Evolutionary conservation across 37 sponge, comb jelly and placozoan genomes (phyloP).

Genomic region (Aplysina aerophoba): DNA sequence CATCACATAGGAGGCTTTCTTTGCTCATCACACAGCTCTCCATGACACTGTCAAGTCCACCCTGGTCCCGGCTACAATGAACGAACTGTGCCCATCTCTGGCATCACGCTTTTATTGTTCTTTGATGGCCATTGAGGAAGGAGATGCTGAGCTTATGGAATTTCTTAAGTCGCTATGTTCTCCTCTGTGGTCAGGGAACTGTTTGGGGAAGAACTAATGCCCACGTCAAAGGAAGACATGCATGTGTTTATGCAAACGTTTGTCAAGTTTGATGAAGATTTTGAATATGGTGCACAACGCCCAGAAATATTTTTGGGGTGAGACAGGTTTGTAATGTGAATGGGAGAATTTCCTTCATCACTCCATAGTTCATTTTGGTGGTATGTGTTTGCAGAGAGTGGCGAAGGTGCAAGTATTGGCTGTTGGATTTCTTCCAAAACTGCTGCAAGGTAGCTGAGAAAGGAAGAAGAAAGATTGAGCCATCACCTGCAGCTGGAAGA

Average conservation of each 20-base stretch:
- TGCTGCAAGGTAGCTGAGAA: slow-evolving; percentile 11
- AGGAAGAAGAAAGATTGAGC: too few species aligned
- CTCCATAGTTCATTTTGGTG: not conserved
- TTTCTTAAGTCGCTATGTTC: slow-evolving; percentile 75
- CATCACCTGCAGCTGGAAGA: not conserved
- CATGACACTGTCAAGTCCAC: slow-evolving; percentile 69
- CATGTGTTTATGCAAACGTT: slow-evolving; percentile 41
- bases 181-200: slow-evolving; percentile 59
- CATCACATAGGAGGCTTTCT: slow-evolving; percentile 51
- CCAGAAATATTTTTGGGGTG: slow-evolving; percentile 76
- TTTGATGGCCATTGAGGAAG: not conserved
- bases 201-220: slow-evolving; percentile 69
- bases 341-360: too few species aligned
- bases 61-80: slow-evolving; percentile 36
- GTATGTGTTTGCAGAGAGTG: slow-evolving; percentile 42
- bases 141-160: slow-evolving; percentile 69
- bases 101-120: slow-evolving; percentile 34
- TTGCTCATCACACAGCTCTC: slow-evolving; percentile 51
- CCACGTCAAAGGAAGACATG: slow-evolving; percentile 42
- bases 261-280: slow-evolving; percentile 80
- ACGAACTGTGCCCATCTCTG: slow-evolving; percentile 41
- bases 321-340: too few species aligned
- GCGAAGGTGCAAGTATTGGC: slow-evolving; percentile 42
- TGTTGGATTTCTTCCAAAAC: slow-evolving; percentile 32
- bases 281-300: slow-evolving; percentile 83